Conservation (phyloP, 2,797 vertebrate species). For the Thalassophryne amazonica region DNA sequence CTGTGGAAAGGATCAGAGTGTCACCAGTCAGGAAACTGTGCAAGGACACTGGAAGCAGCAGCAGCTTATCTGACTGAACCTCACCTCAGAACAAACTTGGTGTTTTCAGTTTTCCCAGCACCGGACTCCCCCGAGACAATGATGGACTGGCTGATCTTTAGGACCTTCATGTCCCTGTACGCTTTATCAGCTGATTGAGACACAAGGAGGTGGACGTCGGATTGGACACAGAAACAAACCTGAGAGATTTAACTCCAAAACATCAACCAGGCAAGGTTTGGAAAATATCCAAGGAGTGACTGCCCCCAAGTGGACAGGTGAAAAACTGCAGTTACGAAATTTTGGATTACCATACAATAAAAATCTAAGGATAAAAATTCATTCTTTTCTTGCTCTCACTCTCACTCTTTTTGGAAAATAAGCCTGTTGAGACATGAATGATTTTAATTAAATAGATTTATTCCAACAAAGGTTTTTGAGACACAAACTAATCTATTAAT, state of each 20-base stretch:
- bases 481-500: too few relatives aligned
- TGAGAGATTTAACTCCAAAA: neutral
- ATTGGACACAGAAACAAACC: neutral
- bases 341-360: too few relatives aligned
- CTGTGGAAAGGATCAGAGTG: slow-evolving; percentile 70
- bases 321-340: neutral
- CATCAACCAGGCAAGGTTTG: too few relatives aligned
- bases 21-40: neutral
- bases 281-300: neutral
- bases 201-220: too few relatives aligned
- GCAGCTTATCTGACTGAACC: neutral
- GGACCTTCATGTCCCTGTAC: slow-evolving; percentile 97
- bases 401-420: too few relatives aligned
- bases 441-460: too few relatives aligned
- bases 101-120: slow-evolving; percentile 98
- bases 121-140: slow-evolving; percentile 98
- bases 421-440: too few relatives aligned
- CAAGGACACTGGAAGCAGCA: too few relatives aligned
- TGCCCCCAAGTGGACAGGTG: slow-evolving; percentile 17
- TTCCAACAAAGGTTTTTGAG: too few relatives aligned
- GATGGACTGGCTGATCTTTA: slow-evolving; percentile 98
- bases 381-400: too few relatives aligned
- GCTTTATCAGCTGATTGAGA: slow-evolving; percentile 89
- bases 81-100: slow-evolving; percentile 96
- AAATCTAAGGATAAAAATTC: too few relatives aligned